Evolutionary conservation across 1,140 invertebrate genomes (phyloP).

Genomic region (Luehdorfia chinensis): DNA sequence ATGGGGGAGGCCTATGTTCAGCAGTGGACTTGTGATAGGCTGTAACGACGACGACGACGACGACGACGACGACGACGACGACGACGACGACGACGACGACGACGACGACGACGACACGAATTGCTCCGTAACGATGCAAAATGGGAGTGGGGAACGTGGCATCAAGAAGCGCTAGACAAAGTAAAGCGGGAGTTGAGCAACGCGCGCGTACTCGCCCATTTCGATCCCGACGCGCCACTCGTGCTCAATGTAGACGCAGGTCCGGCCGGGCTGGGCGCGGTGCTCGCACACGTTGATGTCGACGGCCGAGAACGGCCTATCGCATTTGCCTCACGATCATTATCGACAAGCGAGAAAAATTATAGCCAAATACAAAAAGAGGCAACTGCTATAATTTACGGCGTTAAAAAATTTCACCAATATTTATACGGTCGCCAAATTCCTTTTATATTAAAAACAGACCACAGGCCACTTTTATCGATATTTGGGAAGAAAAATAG

Average conservation of each 20-base stretch:
- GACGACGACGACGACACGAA: no score
- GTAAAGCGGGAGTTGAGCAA: no score
- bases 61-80: no score
- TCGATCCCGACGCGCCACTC: slow-evolving; percentile 19
- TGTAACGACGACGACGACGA: no score
- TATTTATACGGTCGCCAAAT: slow-evolving; percentile 47
- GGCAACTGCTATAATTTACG: slow-evolving; percentile 70
- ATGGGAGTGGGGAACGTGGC: no score
- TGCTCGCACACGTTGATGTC: slow-evolving; percentile 33
- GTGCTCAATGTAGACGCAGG: slow-evolving; percentile 44
- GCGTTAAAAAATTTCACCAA: slow-evolving; percentile 57
- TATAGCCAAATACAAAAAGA: slow-evolving; percentile 75
- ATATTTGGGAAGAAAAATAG: slow-evolving; percentile 27
- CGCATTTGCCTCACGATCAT: slow-evolving; percentile 60
- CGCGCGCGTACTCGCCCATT: not conserved
- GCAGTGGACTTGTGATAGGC: no score
- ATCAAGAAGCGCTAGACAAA: no score
- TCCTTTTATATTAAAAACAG: slow-evolving; percentile 29
- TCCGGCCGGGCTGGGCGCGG: slow-evolving; percentile 36
- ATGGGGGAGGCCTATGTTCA: no score
- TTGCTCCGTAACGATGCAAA: no score
- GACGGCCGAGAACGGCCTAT: slow-evolving; percentile 47
- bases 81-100: no score
- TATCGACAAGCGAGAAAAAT: slow-evolving; percentile 60
- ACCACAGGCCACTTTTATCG: slow-evolving; percentile 26